A percentile compares a stretch with the other conserved stretches of the same genome.
Conservation (phyloP, 2,797 vertebrate genomes). For the Tapirus indicus region DNA sequence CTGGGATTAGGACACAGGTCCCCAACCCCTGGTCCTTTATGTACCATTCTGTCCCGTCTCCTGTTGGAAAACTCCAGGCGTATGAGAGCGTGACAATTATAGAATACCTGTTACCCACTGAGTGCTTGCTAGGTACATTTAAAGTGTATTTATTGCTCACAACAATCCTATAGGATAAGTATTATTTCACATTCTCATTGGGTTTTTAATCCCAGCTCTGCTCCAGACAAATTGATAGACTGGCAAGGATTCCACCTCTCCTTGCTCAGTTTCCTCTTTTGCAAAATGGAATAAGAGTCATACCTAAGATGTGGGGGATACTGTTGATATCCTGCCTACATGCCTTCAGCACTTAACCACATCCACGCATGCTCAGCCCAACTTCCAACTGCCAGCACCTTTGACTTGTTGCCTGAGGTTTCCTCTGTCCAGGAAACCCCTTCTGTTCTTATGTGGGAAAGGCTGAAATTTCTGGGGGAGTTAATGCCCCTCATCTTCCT, state of each 20-base stretch:
- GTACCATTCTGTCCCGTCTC: neutral
- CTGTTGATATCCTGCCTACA: neutral
- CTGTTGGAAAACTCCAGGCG: neutral
- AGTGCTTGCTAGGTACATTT: neutral
- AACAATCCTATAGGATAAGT: neutral
- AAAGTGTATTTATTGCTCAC: neutral
- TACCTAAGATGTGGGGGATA: neutral
- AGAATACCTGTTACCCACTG: neutral
- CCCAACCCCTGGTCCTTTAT: neutral
- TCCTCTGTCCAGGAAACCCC: neutral
- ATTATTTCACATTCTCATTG: neutral
- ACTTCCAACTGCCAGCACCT: neutral
- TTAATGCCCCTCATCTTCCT: neutral
- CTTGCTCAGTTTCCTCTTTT: neutral
- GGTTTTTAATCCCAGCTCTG: neutral
- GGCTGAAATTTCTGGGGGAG: neutral
- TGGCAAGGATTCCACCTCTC: neutral
- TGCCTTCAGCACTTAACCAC: neutral
- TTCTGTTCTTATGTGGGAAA: neutral
- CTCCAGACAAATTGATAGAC: neutral
- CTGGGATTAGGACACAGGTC: neutral
- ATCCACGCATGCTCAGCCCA: neutral
- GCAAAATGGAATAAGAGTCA: neutral
- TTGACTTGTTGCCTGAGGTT: neutral
- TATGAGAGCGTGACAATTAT: neutral